Percentiles rank a stretch among this genome's conserved stretches.
These are phyloP conservation scores for Scytalopus superciliaris DNA, from an alignment of 2,113 vertebrate genomes.

Conservation along the genomic window DNA sequence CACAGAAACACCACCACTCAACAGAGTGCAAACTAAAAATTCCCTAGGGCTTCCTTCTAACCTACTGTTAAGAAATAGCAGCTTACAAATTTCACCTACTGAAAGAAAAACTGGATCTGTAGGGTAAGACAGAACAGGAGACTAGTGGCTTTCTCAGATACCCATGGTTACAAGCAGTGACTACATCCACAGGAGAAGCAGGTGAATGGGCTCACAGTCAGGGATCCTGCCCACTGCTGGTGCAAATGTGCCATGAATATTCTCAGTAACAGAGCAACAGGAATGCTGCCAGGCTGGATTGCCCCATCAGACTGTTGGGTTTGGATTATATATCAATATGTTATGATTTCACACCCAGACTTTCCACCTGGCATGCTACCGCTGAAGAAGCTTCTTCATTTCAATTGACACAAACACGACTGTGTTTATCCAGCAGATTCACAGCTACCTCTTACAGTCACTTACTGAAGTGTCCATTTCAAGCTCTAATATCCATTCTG, in stretches of 20 bases:
- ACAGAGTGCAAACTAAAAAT: background rate
- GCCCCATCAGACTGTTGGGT: accelerated
- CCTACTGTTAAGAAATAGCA: background rate
- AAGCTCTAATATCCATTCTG: background rate
- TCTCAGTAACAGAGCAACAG: background rate
- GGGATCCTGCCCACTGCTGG: background rate
- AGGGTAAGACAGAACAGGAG: background rate
- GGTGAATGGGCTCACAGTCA: background rate
- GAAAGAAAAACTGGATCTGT: background rate
- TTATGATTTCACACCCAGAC: background rate
- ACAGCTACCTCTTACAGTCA: background rate
- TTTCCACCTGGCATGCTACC: background rate
- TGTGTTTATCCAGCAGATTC: background rate
- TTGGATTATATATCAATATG: background rate
- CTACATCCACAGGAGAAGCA: background rate
- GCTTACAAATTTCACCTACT: background rate
- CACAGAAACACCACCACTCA: accelerated
- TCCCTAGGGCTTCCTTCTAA: background rate
- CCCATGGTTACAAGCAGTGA: background rate
- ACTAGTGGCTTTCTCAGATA: background rate
- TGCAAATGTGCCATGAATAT: background rate
- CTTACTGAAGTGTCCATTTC: background rate
- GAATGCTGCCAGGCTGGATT: background rate
- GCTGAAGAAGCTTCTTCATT: background rate
- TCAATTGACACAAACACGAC: background rate